Evolutionary conservation across 2,113 vertebrate species (phyloP).

Genomic region (Cyanoramphus novaezelandiae): DNA sequence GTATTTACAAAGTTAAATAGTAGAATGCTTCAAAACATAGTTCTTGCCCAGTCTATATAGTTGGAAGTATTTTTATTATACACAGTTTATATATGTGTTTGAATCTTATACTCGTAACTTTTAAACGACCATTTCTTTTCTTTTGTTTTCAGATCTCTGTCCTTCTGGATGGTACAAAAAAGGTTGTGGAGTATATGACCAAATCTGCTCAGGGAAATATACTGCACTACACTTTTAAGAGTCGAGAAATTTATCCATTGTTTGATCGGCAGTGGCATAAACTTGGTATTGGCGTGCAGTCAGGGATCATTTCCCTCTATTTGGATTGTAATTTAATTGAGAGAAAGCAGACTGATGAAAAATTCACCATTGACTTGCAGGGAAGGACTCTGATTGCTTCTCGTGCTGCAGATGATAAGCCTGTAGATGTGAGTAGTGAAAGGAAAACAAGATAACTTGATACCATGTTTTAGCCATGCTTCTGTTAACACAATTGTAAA

Average conservation of each 20-base stretch:
- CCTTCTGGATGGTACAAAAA: constrained; percentile 88
- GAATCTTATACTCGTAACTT: neutral
- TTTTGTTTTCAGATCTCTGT: constrained; percentile 82
- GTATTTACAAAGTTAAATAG: neutral
- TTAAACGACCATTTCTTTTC: neutral
- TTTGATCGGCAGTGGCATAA: constrained; percentile 98
- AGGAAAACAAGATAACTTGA: neutral
- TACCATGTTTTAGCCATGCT: neutral
- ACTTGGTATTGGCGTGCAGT: constrained; percentile 85
- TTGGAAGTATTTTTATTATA: neutral
- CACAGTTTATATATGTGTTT: neutral
- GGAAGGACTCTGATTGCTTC: constrained; percentile 87
- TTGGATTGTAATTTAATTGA: constrained; percentile 92
- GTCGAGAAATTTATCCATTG: constrained; percentile 87
- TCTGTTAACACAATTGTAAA: neutral
- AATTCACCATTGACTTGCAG: constrained; percentile 74
- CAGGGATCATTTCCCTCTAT: constrained; percentile 83
- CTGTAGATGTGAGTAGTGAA: constrained; percentile 88
- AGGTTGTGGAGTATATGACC: constrained; percentile 86
- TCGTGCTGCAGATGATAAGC: constrained; percentile 86
- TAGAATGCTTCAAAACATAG: neutral
- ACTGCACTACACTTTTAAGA: constrained; percentile 88
- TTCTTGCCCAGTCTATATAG: neutral
- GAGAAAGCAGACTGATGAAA: constrained; percentile 80
- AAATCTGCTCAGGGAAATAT: constrained; percentile 77